Conservation (phyloP, 2,888 invertebrate genomes). For the Alsophila aescularia region DNA sequence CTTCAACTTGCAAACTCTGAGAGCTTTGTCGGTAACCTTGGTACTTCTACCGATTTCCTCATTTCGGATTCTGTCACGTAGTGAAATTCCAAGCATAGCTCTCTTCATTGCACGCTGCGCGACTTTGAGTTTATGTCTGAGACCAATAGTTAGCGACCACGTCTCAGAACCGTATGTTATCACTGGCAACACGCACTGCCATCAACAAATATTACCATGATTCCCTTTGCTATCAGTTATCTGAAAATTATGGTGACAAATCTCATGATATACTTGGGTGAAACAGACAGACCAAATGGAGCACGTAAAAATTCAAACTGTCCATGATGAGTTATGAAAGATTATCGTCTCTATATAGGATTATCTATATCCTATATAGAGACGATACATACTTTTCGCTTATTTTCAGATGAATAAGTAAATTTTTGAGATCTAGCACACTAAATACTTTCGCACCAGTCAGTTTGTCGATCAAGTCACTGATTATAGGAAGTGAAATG, state of each 20-base stretch:
- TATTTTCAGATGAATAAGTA: conserved; percentile 22
- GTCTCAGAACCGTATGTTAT: no score
- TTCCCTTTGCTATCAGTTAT: conserved; percentile 27
- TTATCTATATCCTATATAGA: no score
- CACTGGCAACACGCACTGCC: no score
- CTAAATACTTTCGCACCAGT: conserved; percentile 15
- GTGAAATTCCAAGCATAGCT: no score
- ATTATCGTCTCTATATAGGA: no score
- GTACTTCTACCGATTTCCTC: no score
- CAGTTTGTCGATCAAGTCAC: conserved; percentile 14
- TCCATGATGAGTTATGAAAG: conserved; percentile 25
- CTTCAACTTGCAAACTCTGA: no score
- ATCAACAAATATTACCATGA: conserved; percentile 36
- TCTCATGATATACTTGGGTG: conserved; percentile 31
- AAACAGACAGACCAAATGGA: conserved; percentile 34
- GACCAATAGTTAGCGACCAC: no score
- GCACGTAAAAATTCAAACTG: conserved; percentile 32
- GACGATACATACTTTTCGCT: conserved; percentile 14
- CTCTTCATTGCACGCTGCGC: no score
- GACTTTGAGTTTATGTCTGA: no score
- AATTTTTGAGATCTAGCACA: conserved; percentile 29
- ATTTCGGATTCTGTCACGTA: no score
- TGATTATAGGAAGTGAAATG: conserved; percentile 15
- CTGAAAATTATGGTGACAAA: conserved; percentile 36
- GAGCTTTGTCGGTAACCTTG: no score